Evolutionary conservation across 2,113 vertebrate genomes (phyloP), one percentile per base, ranked within the genome.

Genomic region (Patagioenas fasciata): DNA sequence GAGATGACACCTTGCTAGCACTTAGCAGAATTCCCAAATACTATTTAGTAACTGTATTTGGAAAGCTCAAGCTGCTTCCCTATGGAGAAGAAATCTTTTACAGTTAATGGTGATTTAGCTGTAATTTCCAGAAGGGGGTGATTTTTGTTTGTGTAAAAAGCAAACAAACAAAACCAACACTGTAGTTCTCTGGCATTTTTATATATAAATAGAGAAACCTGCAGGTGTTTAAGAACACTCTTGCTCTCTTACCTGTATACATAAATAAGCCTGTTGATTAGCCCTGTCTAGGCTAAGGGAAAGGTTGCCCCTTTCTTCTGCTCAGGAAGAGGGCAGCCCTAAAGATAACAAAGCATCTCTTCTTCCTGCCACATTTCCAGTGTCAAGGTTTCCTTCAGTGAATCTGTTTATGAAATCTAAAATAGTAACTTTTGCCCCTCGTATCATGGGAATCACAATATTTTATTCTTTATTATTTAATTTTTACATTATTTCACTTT

Each of bases 391-490:
- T 66, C 26, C 25, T 91, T 56, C n/a, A 36, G 31, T 78, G 62
- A 23, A 28, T 60, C 47, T 83, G 11, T 40, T 42, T 62, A 26
- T 11, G 74, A 83, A 58, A 40, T 9, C 25, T 47, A 5, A 3
- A 50, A 38, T 16, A 69, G 23, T 20, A 34, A 18, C 61, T 73
- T 83, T 11, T 32, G 17, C 11, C 28, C 9, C 3, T 9, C 14
- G 1, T 73, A 10, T 26, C 15, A 24, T 6, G 4, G 21, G 31
- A 51, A 15, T 60, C 0, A 1, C 19, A n/a, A 7, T 13, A 32
- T 56, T 9, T 40, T 40, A 40, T 40, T 40, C 40, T 40, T 47
- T 54, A 6, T 44, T 58, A 15, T 38, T 62, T 40, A 42, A 29
- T 64, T 54, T 18, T 62, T 67, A 3, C 1, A 6, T 50, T 84